These are phyloP conservation scores for Drosophila neocordata DNA, from an alignment of 1,140 invertebrate genomes.

Conservation along the genomic window DNA sequence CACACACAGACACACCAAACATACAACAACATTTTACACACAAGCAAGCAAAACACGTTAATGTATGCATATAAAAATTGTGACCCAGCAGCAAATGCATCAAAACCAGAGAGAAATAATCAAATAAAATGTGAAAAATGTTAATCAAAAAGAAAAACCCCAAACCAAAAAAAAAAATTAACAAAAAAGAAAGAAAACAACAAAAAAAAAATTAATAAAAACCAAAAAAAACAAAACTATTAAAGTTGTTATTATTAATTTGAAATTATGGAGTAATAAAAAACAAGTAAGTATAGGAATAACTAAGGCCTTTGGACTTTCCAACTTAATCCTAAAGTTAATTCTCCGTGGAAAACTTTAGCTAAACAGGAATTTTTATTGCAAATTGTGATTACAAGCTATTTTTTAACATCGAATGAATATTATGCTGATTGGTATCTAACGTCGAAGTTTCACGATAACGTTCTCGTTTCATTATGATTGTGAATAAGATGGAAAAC, in stretches of 20 bases:
- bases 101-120: constrained; percentile 73
- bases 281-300: no score
- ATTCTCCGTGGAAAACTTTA: no score
- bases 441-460: no score
- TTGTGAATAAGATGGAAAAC: background rate
- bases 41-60: constrained; percentile 66
- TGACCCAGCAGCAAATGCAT: constrained; percentile 53
- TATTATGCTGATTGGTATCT: no score
- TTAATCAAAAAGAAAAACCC: constrained; percentile 75
- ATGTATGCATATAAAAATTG: constrained; percentile 70
- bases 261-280: background rate
- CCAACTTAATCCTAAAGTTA: no score
- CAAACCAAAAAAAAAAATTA: background rate
- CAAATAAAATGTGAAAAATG: constrained; percentile 82
- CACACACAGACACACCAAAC: constrained; percentile 20
- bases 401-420: no score
- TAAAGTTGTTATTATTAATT: background rate
- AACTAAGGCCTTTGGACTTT: no score
- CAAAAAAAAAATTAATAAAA: background rate
- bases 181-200: constrained; percentile 3
- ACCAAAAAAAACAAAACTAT: background rate
- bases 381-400: no score
- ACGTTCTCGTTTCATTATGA: no score
- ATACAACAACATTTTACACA: constrained; percentile 15
- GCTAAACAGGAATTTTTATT: no score